Evolutionary conservation across 2,797 vertebrate species (phyloP), one percentile per base, ranked within the genome.

Genomic region (Enteromius fasciolatus): DNA sequence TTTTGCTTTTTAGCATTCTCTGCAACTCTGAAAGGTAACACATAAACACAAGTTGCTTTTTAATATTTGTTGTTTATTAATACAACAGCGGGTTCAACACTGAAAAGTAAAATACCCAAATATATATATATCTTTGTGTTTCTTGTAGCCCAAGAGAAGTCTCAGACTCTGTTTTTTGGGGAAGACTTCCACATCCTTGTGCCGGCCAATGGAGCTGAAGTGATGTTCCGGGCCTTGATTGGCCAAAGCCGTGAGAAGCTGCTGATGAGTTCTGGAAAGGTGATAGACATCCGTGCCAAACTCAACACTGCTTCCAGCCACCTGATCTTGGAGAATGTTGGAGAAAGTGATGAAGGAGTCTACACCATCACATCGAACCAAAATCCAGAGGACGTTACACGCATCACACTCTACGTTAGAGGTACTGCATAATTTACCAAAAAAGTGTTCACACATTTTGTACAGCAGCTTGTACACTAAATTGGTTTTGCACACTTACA

Each of bases 101-200:
- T 61, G 5, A 9, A 4, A 44, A n/a, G 50, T 20, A 44, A 44
- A 33, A 52, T 67, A 20, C 36, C 28, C 12, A 57, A 23, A 57
- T 20, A 52, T 50, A 18, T 50, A 50, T 50, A 54, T 39, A 50
- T 77, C 63, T 25, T 3, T 81, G 3, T 0, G 36, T 8, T 44
- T 25, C 70, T 68, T 52, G 18, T 46, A 93, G 90, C 72, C 15
- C 20, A 82, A 1, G 89, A 91, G 1, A 75, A 90, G 14, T 25
- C 70, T 3, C 17, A 44, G 25, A 92, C 80, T 0, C 72, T 91
- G 73, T 93, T 94, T 86, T 87, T 89, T 0, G 90, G 91, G 18
- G 94, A 94, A 82, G 92, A 94, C 84, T 93, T 94, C 84, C 90
- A 93, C 83, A 93, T 95, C 87, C 1, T 39, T n/a, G 73, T 95